Evolutionary conservation across 2,888 invertebrate species (phyloP).

Genomic region (Exocentrus adspersus): DNA sequence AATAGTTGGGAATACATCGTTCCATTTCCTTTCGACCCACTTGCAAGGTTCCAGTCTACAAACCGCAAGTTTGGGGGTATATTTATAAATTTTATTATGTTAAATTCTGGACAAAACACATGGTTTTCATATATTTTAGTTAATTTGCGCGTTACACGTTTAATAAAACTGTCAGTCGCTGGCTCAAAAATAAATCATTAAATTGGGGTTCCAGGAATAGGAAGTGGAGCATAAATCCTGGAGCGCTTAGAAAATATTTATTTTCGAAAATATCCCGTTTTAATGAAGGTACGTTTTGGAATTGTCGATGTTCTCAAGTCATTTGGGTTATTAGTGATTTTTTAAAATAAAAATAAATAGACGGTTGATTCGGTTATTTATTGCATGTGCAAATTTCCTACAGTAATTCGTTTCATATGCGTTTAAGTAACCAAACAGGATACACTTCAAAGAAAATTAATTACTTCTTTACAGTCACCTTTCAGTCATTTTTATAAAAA

Average conservation of each 20-base stretch:
- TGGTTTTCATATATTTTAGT: slow-evolving; percentile 21
- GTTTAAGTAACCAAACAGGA: background rate
- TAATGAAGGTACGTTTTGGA: slow-evolving; percentile 14
- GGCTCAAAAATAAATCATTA: slow-evolving; percentile 10
- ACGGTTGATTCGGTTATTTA: background rate
- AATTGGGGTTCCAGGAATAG: slow-evolving; percentile 8
- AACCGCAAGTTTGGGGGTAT: background rate
- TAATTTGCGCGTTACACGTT: slow-evolving; percentile 16
- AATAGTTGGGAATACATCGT: too few species aligned
- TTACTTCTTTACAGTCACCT: background rate
- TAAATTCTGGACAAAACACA: slow-evolving; percentile 9
- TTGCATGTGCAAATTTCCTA: background rate
- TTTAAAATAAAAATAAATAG: background rate
- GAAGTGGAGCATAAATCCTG: slow-evolving; percentile 20
- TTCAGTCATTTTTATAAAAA: background rate
- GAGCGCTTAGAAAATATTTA: slow-evolving; percentile 11
- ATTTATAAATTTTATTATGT: slow-evolving; percentile 14
- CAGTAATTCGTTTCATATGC: background rate
- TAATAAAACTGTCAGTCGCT: slow-evolving; percentile 22
- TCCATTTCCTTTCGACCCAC: too few species aligned
- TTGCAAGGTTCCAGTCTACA: background rate
- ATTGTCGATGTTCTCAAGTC: background rate
- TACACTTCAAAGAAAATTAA: background rate
- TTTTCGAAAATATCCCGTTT: background rate
- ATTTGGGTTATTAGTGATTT: background rate